A percentile compares a stretch with the other conserved stretches of the same genome.
Conservation (phyloP, 2,113 vertebrate species). For the Ameiurus melas region DNA sequence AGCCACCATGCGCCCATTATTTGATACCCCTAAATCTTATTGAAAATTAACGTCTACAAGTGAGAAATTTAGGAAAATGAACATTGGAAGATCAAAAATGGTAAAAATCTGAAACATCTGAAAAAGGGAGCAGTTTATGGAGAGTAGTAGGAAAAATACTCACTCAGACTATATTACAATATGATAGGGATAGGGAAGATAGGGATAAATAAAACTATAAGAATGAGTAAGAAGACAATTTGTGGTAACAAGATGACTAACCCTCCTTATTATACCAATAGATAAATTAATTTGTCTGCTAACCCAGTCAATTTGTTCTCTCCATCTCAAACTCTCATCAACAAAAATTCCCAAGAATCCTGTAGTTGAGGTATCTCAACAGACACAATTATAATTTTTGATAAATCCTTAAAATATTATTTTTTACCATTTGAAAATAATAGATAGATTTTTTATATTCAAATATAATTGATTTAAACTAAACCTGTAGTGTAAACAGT, state of each 20-base stretch:
- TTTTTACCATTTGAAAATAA: too few species aligned
- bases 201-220: background rate
- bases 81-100: background rate
- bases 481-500: too few species aligned
- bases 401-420: too few species aligned
- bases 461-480: too few species aligned
- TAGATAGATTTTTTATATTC: too few species aligned
- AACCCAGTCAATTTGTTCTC: background rate
- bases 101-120: constrained; percentile 17
- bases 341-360: background rate
- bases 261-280: too few species aligned
- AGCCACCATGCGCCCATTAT: too few species aligned
- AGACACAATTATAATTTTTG: too few species aligned
- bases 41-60: background rate
- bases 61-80: background rate
- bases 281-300: background rate
- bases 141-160: background rate
- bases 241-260: background rate
- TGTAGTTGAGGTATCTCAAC: background rate
- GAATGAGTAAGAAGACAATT: background rate
- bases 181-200: background rate
- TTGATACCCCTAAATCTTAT: background rate
- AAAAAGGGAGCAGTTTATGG: background rate
- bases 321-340: background rate
- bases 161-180: background rate